Conservation (phyloP, 2,888 invertebrate species). For the Tortrix viridana region DNA sequence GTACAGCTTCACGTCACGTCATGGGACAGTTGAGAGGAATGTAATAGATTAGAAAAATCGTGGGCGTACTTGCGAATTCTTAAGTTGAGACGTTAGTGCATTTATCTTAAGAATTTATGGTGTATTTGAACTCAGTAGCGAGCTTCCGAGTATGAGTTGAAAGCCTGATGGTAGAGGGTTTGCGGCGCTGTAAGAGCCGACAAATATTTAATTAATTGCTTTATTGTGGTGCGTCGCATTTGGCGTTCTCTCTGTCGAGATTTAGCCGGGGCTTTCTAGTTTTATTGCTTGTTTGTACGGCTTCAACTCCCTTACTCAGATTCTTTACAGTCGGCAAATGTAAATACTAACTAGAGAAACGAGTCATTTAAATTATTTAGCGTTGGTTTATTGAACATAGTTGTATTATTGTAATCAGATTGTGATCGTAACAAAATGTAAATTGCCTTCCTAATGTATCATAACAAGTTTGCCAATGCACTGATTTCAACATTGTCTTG, state of each 20-base stretch:
- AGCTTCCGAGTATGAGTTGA: slow-evolving; percentile 21
- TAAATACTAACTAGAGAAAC: no score
- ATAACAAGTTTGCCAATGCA: slow-evolving; percentile 18
- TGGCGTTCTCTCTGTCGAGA: slow-evolving; percentile 38
- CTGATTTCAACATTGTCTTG: slow-evolving; percentile 13
- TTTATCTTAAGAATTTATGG: slow-evolving; percentile 33
- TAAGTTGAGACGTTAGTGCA: slow-evolving; percentile 22
- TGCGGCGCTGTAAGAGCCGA: slow-evolving; percentile 38
- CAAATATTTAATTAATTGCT: slow-evolving; percentile 49
- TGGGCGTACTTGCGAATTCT: slow-evolving; percentile 23
- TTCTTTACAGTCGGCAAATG: background rate
- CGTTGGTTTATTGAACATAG: background rate
- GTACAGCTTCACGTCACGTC: slow-evolving; percentile 46
- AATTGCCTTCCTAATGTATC: slow-evolving; percentile 27
- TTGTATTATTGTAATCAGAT: slow-evolving; percentile 17
- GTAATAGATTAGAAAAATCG: slow-evolving; percentile 43
- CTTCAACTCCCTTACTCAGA: slow-evolving; percentile 9
- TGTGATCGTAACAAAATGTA: slow-evolving; percentile 13
- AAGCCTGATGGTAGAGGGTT: slow-evolving; percentile 34
- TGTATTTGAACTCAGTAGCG: slow-evolving; percentile 26
- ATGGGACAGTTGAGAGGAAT: slow-evolving; percentile 51
- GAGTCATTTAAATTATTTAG: background rate
- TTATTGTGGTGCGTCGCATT: slow-evolving; percentile 44
- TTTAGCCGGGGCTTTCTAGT: slow-evolving; percentile 37
- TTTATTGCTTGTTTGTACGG: slow-evolving; percentile 32